Evolutionary conservation across 1,140 invertebrate genomes (phyloP).

Genomic region (Popillia japonica): DNA sequence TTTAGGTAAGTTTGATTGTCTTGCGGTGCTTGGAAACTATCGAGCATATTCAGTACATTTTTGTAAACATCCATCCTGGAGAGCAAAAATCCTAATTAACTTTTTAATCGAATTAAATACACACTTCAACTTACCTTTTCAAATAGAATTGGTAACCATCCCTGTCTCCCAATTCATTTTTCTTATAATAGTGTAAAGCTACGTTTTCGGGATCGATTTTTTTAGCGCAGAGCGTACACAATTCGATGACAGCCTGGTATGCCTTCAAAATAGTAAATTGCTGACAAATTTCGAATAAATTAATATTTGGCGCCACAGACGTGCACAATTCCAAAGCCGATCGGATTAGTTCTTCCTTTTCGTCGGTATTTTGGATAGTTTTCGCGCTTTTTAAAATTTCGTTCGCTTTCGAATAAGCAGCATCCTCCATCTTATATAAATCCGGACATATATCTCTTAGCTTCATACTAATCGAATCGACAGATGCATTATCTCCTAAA

Average conservation of each 20-base stretch:
- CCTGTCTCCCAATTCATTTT: conserved; percentile 72
- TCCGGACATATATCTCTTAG: conserved; percentile 93
- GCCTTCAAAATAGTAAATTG: conserved; percentile 80
- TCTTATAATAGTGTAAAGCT: conserved; percentile 88
- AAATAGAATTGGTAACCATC: conserved; percentile 77
- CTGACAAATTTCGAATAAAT: conserved; percentile 79
- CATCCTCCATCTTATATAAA: conserved; percentile 94
- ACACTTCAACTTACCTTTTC: conserved; percentile 64
- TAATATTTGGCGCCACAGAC: conserved; percentile 81
- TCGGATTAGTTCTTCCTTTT: conserved; percentile 76
- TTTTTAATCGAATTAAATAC: neutral
- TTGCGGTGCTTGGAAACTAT: conserved; percentile 53
- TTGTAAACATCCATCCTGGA: conserved; percentile 87
- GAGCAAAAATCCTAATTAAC: conserved; percentile 42
- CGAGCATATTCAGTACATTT: conserved; percentile 81
- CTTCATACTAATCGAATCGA: conserved; percentile 87
- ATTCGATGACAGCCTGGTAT: conserved; percentile 88
- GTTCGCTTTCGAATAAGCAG: conserved; percentile 91
- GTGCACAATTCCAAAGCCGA: conserved; percentile 88
- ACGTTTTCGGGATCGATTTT: conserved; percentile 89
- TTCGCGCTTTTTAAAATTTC: conserved; percentile 87
- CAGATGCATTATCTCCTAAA: conserved; percentile 92
- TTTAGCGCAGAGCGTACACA: conserved; percentile 83
- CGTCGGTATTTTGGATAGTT: conserved; percentile 71
- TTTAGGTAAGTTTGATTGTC: conserved; percentile 58